Conservation (phyloP, 2,113 vertebrate genomes). For the Polyodon spathula region DNA sequence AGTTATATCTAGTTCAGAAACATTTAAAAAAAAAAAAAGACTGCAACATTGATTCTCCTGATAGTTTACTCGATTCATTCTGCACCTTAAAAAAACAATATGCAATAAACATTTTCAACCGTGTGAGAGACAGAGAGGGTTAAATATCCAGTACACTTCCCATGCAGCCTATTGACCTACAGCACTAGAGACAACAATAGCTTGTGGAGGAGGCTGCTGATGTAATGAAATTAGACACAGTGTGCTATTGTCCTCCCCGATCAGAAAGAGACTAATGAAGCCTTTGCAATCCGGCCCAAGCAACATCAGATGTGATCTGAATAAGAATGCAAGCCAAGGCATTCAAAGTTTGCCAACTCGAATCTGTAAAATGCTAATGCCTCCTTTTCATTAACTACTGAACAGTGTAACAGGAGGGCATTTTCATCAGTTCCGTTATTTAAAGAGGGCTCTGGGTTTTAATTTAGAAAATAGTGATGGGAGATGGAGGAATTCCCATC, state of each 20-base stretch:
- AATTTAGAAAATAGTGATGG: neutral
- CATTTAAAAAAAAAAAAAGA: no score
- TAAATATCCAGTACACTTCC: neutral
- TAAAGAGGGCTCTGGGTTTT: neutral
- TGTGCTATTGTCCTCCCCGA: constrained; percentile 15
- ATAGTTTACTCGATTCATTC: no score
- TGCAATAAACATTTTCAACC: neutral
- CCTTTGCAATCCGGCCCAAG: constrained; percentile 9
- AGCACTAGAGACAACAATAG: constrained; percentile 7
- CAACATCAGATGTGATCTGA: constrained; percentile 17
- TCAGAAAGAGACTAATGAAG: constrained; percentile 17
- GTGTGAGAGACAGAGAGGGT: neutral
- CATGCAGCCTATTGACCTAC: neutral
- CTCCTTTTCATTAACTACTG: neutral
- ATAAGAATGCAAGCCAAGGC: constrained; percentile 17
- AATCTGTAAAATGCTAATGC: constrained; percentile 18
- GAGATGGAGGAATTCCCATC: no score
- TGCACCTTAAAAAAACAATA: neutral
- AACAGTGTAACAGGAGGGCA: neutral
- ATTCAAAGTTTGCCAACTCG: constrained; percentile 9
- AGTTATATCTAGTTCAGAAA: no score
- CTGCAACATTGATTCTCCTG: no score
- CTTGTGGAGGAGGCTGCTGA: neutral
- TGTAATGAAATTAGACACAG: constrained; percentile 4
- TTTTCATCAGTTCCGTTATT: neutral